These are phyloP conservation scores for Apostichopus californicus DNA, from an alignment of 35 echinoderm and acorn worm species.

Conservation along the genomic window DNA sequence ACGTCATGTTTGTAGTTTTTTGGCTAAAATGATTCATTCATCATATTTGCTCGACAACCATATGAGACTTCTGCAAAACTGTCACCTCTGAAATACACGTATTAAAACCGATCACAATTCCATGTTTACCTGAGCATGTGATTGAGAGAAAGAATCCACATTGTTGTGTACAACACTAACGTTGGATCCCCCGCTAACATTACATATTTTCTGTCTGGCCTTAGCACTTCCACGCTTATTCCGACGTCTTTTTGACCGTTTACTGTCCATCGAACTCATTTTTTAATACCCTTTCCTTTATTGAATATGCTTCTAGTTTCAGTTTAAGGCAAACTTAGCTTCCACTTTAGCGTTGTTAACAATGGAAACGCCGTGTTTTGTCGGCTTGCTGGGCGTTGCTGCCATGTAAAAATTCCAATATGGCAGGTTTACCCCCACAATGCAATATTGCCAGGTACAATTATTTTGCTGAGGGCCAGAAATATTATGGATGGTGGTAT, in stretches of 20 bases:
- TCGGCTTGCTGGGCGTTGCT: slow-evolving; percentile 51
- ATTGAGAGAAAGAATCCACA: slow-evolving; percentile 6
- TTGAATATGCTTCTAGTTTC: not conserved
- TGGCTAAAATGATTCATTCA: not conserved
- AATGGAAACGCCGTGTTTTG: not conserved
- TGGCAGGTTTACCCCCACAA: slow-evolving; percentile 57
- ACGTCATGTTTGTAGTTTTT: not conserved
- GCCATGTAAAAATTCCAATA: slow-evolving; percentile 61
- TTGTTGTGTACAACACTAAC: slow-evolving; percentile 16
- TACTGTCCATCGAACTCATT: slow-evolving; percentile 93
- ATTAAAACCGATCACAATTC: slow-evolving; percentile 5
- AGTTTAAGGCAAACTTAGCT: not conserved
- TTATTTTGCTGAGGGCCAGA: not conserved
- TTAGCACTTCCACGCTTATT: slow-evolving; percentile 97
- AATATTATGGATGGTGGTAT: not conserved
- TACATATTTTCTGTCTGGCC: slow-evolving; percentile 66
- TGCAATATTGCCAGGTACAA: slow-evolving; percentile 50
- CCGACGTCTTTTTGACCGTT: slow-evolving; percentile 85
- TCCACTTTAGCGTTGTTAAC: not conserved
- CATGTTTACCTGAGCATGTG: slow-evolving; percentile 44
- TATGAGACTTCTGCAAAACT: not conserved
- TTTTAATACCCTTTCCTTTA: slow-evolving; percentile 31
- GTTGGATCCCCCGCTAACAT: slow-evolving; percentile 58
- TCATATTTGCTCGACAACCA: not conserved
- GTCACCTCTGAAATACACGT: not conserved